phyloP scores from a whole-genome alignment of 2,113 vertebrate genomes.

The Aptenodytes forsteri region DNA sequence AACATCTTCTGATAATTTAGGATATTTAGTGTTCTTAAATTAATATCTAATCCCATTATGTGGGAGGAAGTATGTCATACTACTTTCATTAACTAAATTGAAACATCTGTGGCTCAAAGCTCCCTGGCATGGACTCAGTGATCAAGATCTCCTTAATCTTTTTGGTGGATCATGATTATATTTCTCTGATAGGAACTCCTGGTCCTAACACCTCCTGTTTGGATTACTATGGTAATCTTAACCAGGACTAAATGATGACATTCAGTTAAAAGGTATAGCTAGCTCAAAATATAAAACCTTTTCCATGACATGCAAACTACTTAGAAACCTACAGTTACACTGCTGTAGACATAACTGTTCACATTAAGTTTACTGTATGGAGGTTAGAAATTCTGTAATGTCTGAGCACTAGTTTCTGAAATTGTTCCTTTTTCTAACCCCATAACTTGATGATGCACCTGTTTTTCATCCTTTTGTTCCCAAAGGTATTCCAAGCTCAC shows the following conservation, averaged over 20 bases:
- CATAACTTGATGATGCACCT: not conserved
- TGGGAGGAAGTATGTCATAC: constrained; percentile 13
- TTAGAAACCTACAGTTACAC: not conserved
- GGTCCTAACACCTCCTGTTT: not conserved
- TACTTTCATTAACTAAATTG: constrained; percentile 10
- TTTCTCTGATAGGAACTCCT: not conserved
- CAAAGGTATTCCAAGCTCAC: not conserved
- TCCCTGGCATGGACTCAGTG: not conserved
- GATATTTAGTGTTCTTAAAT: not conserved
- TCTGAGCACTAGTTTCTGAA: not conserved
- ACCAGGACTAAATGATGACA: not conserved
- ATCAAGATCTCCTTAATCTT: not conserved
- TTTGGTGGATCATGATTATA: not conserved
- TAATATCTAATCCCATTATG: not conserved
- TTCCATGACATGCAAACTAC: not conserved
- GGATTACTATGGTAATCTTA: not conserved
- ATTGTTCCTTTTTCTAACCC: not conserved
- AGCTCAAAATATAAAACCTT: not conserved
- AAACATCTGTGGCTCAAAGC: not conserved
- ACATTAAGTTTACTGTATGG: not conserved
- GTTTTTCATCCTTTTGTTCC: not conserved
- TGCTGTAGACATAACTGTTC: not conserved
- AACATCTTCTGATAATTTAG: not conserved
- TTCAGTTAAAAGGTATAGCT: not conserved
- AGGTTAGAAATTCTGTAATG: not conserved